phyloP scores from a whole-genome alignment of 2,888 invertebrate species.

The Mycogona germanica region DNA sequence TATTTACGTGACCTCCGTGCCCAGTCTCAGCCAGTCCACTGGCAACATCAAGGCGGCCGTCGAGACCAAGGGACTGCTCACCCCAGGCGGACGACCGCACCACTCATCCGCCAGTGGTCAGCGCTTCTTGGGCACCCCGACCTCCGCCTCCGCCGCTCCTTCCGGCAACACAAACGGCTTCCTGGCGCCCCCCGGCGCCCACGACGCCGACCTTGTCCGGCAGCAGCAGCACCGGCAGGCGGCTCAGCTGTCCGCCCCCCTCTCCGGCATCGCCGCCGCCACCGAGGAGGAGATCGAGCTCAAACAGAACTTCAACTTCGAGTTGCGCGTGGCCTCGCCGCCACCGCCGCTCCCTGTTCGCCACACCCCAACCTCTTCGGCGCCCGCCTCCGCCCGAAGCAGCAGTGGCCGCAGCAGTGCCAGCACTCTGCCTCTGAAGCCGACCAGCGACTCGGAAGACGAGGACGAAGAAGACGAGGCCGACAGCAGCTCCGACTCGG shows the following conservation, averaged over 20 bases:
- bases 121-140: constrained; percentile 2
- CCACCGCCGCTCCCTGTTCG: background rate
- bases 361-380: background rate
- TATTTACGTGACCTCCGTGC: constrained; percentile 64
- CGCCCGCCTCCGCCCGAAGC: background rate
- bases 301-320: constrained; percentile 23
- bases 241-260: too few species aligned
- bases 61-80: constrained; percentile 5
- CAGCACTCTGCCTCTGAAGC: background rate
- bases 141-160: too few species aligned
- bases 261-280: constrained; percentile 1
- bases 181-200: background rate
- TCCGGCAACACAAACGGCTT: background rate
- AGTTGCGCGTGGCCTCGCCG: background rate
- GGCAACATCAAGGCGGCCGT: constrained; percentile 12
- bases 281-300: constrained; percentile 25
- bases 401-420: background rate
- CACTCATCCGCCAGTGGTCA: constrained; percentile 2
- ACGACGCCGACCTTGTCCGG: background rate
- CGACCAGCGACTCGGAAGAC: background rate
- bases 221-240: too few species aligned
- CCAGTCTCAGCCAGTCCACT: constrained; percentile 28
- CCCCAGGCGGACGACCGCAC: constrained; percentile 2
- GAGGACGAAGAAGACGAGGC: too few species aligned
- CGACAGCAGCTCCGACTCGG: too few species aligned